Conservation (phyloP, 2,888 invertebrate species). For the Drosophila buzzatii region DNA sequence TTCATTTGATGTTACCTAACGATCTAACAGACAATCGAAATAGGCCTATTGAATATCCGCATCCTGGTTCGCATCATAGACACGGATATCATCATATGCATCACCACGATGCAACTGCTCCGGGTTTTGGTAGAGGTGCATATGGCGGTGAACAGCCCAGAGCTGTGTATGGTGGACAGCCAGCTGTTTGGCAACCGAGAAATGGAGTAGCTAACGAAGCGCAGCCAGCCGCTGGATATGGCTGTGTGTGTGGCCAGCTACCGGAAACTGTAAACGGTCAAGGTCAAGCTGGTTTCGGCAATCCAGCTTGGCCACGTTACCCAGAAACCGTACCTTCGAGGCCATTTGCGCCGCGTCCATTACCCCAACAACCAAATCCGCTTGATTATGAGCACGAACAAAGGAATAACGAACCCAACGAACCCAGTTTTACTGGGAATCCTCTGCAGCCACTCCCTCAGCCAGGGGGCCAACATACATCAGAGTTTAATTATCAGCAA, state of each 20-base stretch:
- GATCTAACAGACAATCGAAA: background rate
- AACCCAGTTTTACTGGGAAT: background rate
- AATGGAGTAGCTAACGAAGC: background rate
- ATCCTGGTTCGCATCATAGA: conserved; percentile 17
- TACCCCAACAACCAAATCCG: too few relatives aligned
- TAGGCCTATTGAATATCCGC: conserved; percentile 10
- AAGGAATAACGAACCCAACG: too few relatives aligned
- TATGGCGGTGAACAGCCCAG: background rate
- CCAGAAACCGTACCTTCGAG: background rate
- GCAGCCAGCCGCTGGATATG: background rate
- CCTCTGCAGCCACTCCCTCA: conserved; percentile 26
- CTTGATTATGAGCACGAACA: too few relatives aligned
- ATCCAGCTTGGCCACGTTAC: conserved; percentile 11
- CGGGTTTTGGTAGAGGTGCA: background rate
- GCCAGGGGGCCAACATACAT: background rate
- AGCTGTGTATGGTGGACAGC: conserved; percentile 1
- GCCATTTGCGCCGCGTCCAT: conserved; percentile 6
- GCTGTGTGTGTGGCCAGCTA: background rate
- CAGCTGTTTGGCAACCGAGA: background rate
- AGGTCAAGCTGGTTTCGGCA: background rate
- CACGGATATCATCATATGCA: background rate
- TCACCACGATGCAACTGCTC: conserved; percentile 1
- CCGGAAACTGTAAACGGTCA: background rate
- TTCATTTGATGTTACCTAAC: background rate
- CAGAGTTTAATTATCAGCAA: conserved; percentile 13